A percentile compares a stretch with the other conserved stretches of the same genome.
These are phyloP conservation scores for Drosophila meridionalis DNA, from an alignment of 2,888 invertebrate species.

Conservation along the genomic window DNA sequence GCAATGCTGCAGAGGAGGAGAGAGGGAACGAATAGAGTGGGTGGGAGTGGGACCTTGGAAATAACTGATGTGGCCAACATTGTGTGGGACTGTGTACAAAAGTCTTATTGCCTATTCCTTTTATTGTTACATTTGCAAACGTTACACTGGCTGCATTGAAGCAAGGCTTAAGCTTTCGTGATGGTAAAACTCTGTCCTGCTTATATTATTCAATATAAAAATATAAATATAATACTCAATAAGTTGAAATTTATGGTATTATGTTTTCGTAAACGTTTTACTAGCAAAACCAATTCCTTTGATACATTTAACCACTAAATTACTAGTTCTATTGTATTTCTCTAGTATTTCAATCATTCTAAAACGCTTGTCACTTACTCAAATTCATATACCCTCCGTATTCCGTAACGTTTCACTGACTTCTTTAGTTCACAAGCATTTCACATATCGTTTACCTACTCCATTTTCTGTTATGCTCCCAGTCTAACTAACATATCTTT, in stretches of 20 bases:
- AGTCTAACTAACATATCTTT: too few species aligned
- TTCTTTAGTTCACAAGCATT: background rate
- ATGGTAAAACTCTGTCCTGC: too few species aligned
- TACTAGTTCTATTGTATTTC: background rate
- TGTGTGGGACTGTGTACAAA: background rate
- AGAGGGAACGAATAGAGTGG: background rate
- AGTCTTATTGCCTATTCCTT: background rate
- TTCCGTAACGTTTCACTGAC: background rate
- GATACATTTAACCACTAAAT: background rate
- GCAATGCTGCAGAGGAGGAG: background rate
- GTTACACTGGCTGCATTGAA: background rate
- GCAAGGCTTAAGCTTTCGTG: too few species aligned
- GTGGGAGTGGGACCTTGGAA: background rate
- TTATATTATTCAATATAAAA: too few species aligned
- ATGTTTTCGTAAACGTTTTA: background rate
- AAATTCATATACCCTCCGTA: background rate
- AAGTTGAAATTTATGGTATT: too few species aligned
- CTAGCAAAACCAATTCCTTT: background rate
- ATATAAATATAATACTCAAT: too few species aligned
- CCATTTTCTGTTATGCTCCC: background rate
- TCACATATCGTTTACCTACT: background rate
- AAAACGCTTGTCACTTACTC: background rate
- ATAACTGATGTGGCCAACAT: background rate
- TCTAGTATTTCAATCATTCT: background rate
- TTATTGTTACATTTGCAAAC: background rate